Percentiles rank a stretch among this genome's conserved stretches.
Evolutionary conservation across 2,797 vertebrate species (phyloP).

Genomic region (Podarcis siculus): DNA sequence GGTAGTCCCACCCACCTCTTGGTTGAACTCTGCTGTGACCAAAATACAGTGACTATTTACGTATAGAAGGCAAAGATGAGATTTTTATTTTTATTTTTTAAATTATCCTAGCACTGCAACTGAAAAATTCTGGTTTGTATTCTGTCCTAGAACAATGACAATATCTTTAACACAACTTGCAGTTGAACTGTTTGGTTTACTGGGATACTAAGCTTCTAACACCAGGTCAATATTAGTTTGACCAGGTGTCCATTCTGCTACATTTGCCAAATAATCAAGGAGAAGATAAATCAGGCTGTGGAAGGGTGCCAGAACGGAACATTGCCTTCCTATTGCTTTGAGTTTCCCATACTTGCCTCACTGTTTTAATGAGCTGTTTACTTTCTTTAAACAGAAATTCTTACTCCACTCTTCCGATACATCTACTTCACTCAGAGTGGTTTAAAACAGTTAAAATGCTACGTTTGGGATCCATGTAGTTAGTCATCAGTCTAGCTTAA

Average conservation of each 20-base stretch:
- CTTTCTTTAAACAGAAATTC: not conserved
- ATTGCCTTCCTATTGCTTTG: conserved; percentile 52
- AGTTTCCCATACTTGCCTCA: conserved; percentile 40
- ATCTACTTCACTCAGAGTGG: not conserved
- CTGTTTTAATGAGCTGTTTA: conserved; percentile 14
- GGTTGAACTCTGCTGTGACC: not conserved
- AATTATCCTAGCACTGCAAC: not conserved
- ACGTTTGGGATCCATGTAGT: conserved; percentile 25
- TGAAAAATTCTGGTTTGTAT: conserved; percentile 1
- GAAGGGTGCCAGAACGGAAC: conserved; percentile 46
- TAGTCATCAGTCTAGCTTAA: not conserved
- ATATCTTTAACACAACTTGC: not conserved
- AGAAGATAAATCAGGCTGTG: conserved; percentile 41
- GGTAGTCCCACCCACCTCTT: not conserved
- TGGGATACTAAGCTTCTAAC: conserved; percentile 18
- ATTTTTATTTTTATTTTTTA: too few relatives aligned
- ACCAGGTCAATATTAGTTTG: conserved; percentile 7
- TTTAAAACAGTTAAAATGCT: not conserved
- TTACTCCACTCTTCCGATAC: not conserved
- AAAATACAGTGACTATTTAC: not conserved
- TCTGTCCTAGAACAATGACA: not conserved
- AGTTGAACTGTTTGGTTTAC: not conserved
- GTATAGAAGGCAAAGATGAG: not conserved
- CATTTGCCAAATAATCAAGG: conserved; percentile 42
- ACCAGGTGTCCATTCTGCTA: conserved; percentile 1